Evolutionary conservation across 2,888 invertebrate genomes (phyloP), one percentile per base, ranked within the genome.

Genomic region (Agrotis ipsilon): DNA sequence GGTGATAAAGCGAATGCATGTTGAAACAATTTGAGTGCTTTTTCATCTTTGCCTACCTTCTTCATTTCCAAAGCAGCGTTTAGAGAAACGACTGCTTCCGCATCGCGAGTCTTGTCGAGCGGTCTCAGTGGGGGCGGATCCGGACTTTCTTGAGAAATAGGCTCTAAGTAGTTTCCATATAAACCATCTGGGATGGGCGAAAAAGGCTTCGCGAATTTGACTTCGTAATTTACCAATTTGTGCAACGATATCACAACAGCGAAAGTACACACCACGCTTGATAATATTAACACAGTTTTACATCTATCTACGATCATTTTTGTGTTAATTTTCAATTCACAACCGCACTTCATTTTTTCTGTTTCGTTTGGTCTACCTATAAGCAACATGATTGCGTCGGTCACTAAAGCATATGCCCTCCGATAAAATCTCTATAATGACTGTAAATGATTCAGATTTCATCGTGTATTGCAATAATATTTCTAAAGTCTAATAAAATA

Each of bases 1-100:
- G 99, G 99, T 18, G 99, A 98, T 52, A 99, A 95, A 0, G 98
- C 98, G 70, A 98, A 97, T 0, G 99, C 99, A 94, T 99, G 99
- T 93, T 99, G 97, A 89, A 98, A 98, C 45, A 99, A 92, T 90
- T 98, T 98, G 49, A 98, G 94, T 0, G 99, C 99, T 93, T 99
- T 99, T 66, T 98, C 98, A 65, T 97, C 94, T 91, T 99, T 99
- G 6, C 98, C 98, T 51, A 97, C 95, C 64, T 97, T 96, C 88
- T 98, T 98, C 97, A 99, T 98, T 81, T 98, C 98, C 79, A 98
- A 91, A 0, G 99, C 99, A 58, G 98, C 97, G 82, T 98, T 97
- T 66, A 99, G 92, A 0, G 98, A 98, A 51, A 98, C 97, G n/a
- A 98, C 96, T 0, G 99, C 98, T 95, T 99, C 99, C 0, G 96